Percentiles rank a stretch among this genome's conserved stretches.
Conservation (phyloP, 2,888 invertebrate species). For the Erebia epiphron region DNA sequence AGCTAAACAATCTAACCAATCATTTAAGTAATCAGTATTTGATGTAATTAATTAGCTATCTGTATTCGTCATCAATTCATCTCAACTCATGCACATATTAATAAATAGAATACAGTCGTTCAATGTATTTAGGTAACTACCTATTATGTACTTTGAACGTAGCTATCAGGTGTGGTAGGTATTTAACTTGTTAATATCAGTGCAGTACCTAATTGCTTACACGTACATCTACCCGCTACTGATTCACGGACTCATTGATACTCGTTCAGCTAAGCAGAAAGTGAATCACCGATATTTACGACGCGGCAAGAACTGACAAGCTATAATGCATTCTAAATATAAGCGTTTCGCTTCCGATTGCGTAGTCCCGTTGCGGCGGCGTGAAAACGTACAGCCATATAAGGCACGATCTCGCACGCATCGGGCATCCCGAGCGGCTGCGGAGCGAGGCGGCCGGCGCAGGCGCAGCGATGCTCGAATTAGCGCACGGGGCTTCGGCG, state of each 20-base stretch:
- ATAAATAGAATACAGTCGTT: too few relatives aligned
- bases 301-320: not conserved
- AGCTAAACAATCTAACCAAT: too few relatives aligned
- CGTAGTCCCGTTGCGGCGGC: conserved; percentile 26
- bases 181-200: not conserved
- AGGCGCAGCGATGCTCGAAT: conserved; percentile 41
- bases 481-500: conserved; percentile 50
- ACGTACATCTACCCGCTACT: not conserved
- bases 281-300: not conserved
- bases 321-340: conserved; percentile 17
- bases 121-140: too few relatives aligned
- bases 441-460: not conserved
- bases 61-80: too few relatives aligned
- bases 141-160: too few relatives aligned
- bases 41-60: too few relatives aligned
- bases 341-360: conserved; percentile 10
- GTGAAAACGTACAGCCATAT: conserved; percentile 37
- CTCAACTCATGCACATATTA: too few relatives aligned
- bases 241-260: not conserved
- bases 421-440: conserved; percentile 19
- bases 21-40: too few relatives aligned
- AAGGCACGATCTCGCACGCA: conserved; percentile 30
- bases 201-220: not conserved
- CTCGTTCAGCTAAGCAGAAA: not conserved
- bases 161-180: too few relatives aligned